phyloP scores from a whole-genome alignment of 2,113 vertebrate genomes.

The Psittacara wagleri region DNA sequence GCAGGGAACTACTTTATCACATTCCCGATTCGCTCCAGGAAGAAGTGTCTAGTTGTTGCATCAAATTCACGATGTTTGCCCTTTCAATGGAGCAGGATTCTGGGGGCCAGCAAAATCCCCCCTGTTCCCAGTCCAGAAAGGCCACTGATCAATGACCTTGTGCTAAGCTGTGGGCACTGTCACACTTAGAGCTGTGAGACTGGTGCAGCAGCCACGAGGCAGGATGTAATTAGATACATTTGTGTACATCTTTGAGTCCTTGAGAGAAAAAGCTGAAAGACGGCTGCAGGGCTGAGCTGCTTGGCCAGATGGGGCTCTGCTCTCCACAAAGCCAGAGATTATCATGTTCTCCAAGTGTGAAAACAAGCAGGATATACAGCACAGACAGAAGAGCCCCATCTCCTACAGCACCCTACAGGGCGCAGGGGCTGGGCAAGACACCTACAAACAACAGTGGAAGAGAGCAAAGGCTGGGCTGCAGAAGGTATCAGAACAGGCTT shows the following conservation, averaged over 20 bases:
- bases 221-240: conserved; percentile 65
- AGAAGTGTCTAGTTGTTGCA: neutral
- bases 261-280: conserved; percentile 44
- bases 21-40: neutral
- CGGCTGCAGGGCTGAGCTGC: neutral
- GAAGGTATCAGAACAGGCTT: neutral
- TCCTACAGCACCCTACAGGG: neutral
- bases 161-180: neutral
- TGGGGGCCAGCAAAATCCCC: neutral
- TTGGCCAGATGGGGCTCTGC: conserved; percentile 15
- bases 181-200: neutral
- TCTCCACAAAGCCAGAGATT: neutral
- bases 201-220: neutral
- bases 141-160: neutral
- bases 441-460: neutral
- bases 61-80: neutral
- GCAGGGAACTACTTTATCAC: neutral
- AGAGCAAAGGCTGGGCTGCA: neutral
- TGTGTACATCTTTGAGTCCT: conserved; percentile 46
- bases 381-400: neutral
- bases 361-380: neutral
- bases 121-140: neutral
- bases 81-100: neutral
- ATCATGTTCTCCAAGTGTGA: neutral
- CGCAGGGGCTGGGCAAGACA: neutral